Conservation (phyloP, 2,113 vertebrate genomes). For the Ageneiosus marmoratus region DNA sequence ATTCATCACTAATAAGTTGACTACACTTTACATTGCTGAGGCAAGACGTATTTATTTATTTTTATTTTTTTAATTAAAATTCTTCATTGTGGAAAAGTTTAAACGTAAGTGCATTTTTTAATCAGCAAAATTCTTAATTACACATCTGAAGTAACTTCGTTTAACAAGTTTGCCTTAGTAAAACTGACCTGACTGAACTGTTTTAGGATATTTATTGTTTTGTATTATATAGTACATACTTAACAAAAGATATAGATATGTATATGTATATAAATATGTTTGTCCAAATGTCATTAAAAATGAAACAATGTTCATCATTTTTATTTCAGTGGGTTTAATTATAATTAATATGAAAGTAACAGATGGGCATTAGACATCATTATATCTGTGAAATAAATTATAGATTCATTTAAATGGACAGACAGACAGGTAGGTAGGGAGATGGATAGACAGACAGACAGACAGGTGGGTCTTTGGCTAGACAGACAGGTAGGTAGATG, state of each 20-base stretch:
- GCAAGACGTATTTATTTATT: constrained; percentile 11
- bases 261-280: constrained; percentile 15
- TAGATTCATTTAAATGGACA: no score
- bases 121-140: background rate
- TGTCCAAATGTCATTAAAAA: constrained; percentile 21
- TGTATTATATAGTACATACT: constrained; percentile 19
- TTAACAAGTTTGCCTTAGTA: constrained; percentile 1
- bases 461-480: no score
- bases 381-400: no score
- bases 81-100: background rate
- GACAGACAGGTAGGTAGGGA: no score
- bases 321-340: background rate
- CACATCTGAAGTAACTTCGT: background rate
- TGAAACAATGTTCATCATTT: background rate
- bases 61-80: background rate
- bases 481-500: no score
- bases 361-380: no score
- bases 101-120: no score
- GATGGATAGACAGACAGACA: no score
- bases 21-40: background rate
- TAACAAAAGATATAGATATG: constrained; percentile 1
- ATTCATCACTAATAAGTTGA: background rate
- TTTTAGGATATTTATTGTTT: constrained; percentile 37
- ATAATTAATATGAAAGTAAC: background rate
- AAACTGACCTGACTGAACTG: background rate